Percentiles rank a stretch among this genome's conserved stretches.
Conservation (phyloP, 2,113 vertebrate genomes). For the Lepisosteus oculatus region DNA sequence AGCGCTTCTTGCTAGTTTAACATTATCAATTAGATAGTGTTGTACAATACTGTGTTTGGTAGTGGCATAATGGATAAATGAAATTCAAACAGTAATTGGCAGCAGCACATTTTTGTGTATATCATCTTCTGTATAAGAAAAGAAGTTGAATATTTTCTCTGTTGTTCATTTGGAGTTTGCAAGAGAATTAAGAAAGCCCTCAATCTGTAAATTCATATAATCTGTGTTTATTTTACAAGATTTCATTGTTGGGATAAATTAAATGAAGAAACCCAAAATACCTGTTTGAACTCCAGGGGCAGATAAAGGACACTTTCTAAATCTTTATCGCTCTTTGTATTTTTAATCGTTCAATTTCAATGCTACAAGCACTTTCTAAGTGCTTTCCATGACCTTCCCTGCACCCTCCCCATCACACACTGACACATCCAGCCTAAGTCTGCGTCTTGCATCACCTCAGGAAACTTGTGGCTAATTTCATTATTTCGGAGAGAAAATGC, state of each 20-base stretch:
- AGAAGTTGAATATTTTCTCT: no score
- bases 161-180: no score
- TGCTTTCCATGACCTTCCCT: constrained; percentile 64
- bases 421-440: constrained; percentile 76
- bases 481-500: constrained; percentile 91
- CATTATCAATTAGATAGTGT: no score
- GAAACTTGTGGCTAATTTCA: constrained; percentile 97
- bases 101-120: no score
- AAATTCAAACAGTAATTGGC: no score
- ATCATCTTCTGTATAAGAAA: no score
- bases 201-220: no score
- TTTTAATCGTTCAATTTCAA: constrained; percentile 38
- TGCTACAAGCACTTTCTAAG: constrained; percentile 37
- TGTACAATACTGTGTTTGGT: no score
- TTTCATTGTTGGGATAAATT: not conserved
- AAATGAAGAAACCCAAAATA: not conserved
- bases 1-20: no score
- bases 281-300: constrained; percentile 3
- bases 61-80: no score
- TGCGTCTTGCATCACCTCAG: constrained; percentile 86
- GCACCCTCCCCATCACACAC: constrained; percentile 55
- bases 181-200: no score
- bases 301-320: not conserved
- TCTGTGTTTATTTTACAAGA: no score
- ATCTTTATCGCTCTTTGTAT: not conserved